Percentiles rank a stretch among this genome's conserved stretches.
Conservation (phyloP, 2,113 vertebrate genomes). For the Pangasianodon gigas region DNA sequence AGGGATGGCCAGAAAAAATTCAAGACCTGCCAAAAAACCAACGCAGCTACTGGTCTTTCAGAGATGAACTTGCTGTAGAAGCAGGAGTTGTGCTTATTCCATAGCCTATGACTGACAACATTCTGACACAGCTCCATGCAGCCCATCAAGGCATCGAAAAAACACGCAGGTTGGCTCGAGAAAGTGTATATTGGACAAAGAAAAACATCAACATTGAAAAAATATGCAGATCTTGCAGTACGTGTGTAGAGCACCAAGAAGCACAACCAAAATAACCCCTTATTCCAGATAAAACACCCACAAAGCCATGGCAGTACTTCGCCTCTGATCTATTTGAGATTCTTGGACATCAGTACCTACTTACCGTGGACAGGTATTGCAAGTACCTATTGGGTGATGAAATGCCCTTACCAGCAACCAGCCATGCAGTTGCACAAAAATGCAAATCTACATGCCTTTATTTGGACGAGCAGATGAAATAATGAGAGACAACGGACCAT, state of each 20-base stretch:
- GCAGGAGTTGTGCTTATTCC: slow-evolving; percentile 26
- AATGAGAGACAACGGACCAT: neutral
- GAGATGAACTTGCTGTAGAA: slow-evolving; percentile 38
- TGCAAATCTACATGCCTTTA: neutral
- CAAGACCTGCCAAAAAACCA: slow-evolving; percentile 31
- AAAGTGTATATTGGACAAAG: neutral
- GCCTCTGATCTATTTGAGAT: neutral
- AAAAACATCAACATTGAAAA: neutral
- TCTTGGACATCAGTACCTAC: neutral
- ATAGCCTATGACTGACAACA: neutral
- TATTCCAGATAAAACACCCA: neutral
- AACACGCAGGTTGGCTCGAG: neutral
- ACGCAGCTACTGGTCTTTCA: slow-evolving; percentile 4
- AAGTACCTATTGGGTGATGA: neutral
- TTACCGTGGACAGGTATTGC: slow-evolving; percentile 37
- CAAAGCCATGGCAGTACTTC: slow-evolving; percentile 14
- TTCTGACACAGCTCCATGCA: slow-evolving; percentile 8
- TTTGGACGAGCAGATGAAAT: neutral
- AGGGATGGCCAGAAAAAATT: slow-evolving; percentile 31
- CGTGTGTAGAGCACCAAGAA: slow-evolving; percentile 14
- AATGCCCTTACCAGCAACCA: neutral
- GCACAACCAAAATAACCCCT: slow-evolving; percentile 11
- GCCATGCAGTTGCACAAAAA: slow-evolving; percentile 30
- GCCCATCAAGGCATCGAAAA: slow-evolving; percentile 31
- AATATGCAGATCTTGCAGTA: neutral